Evolutionary conservation across 2,888 invertebrate species (phyloP), one percentile per base, ranked within the genome.

Genomic region (Scelioninae gen. 2): DNA sequence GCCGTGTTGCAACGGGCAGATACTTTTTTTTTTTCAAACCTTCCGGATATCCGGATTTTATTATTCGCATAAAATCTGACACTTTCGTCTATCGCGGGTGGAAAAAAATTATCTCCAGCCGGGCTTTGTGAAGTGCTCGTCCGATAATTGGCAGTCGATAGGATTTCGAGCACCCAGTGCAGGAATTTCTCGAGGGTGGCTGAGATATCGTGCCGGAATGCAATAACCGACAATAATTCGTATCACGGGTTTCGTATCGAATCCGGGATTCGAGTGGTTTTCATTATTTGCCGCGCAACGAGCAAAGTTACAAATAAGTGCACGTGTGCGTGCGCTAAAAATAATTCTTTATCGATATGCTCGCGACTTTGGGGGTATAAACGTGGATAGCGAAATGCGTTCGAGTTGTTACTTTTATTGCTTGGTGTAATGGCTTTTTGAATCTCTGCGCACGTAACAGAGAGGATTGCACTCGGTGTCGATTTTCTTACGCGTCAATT

Each of bases 91-190:
- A n/a, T n/a, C n/a, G n/a, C n/a, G n/a, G n/a, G n/a, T n/a, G n/a
- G n/a, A n/a, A 25, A 22, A 81, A 82, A 57, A 80, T 70, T 45
- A 79, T 58, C 19, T 83, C 81, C 81, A 82, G 11, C 80, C 79
- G 18, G 78, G 76, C 16, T 79, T 61, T 58, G 77, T 71, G 65
- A 78, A 84, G 67, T 75, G 70, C 61, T 73, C 65, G 75, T 82
- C 73, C 68, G 83, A 83, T 78, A 83, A 81, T 78, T 81, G 82
- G 75, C 82, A 83, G 73, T 80, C 73, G 70, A 84, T 84, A 74
- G 76, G 52, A 74, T 78, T 79, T 63, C 77, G 55, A 61, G 77
- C 52, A 55, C 53, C 80, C 81, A 70, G 60, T 75, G 77, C 68
- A 61, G 74, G 73, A 78, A 78, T 79, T 77, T 78, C 65, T 61